Base-by-base conservation (phyloP, 2,888 invertebrate genomes). In the Plagiodera versicolora region DNA sequence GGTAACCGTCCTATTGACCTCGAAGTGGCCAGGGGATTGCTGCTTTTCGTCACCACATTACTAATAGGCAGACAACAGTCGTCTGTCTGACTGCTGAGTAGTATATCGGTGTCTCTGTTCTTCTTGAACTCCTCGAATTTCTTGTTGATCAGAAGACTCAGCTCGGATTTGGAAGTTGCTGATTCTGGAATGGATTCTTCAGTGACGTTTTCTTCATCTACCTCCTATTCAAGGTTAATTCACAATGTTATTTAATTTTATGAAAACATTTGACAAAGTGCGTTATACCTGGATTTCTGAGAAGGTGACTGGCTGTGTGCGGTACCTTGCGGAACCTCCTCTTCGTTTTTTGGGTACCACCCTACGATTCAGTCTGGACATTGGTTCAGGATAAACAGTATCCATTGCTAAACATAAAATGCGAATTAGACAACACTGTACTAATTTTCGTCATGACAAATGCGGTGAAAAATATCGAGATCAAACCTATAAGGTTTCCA, bases 301-400 rank as follows among this genome's bases (percentile, higher is more conserved):
- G 78, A 90, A 90, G 47, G 90, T 90, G 67, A 90, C 87, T 1
- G 90, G 89, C 76, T 87, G 87, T 32, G 90, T 89, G 69, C 87
- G 83, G 74, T 85, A 87, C 49, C 89, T 80, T 70, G 67, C 83
- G 66, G 80, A 78, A 67, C 72, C 80, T 65, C 78, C 82, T 66
- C 82, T 81, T 71, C 83, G 80, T 70, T 83, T 83, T 70, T 85
- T 84, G 57, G 83, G 83, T 68, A 80, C 86, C 68, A 83, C 85
- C 75, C 80, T 81, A 70, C 84, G 81, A 75, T 83, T 85, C 70
- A 87, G 79, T 51, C 84, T 78, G 52, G 89, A 88, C 77, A 89
- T 83, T 16, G 86, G 84, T 77, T 88, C 87, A 11, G 89, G 89
- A 79, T 87, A 89, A 71, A 89, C 87, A 2, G 88, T 84, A 76